Conservation (phyloP, 2,888 invertebrate species). For the Pyrochroa serraticornis region DNA sequence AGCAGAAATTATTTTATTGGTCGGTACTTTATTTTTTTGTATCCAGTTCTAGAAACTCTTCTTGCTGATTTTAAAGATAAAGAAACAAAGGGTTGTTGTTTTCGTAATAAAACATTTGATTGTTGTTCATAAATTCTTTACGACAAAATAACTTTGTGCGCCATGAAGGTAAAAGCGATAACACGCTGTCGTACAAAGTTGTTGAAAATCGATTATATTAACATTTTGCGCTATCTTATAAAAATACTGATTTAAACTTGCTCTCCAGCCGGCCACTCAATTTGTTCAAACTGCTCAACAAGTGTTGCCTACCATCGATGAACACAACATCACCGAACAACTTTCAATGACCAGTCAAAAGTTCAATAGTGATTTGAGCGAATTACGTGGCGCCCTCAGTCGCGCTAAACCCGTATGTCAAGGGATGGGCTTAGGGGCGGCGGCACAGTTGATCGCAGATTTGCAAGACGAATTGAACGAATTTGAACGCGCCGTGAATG, state of each 20-base stretch:
- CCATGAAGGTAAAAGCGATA: too few species aligned
- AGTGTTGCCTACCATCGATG: slow-evolving; percentile 81
- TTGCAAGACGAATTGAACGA: slow-evolving; percentile 84
- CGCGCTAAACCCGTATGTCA: slow-evolving; percentile 67
- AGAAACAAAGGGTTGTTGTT: not conserved
- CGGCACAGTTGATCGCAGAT: slow-evolving; percentile 79
- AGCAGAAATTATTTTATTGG: too few species aligned
- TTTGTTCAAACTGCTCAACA: slow-evolving; percentile 79
- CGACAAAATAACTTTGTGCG: too few species aligned
- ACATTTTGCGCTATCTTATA: too few species aligned
- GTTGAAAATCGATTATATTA: not conserved
- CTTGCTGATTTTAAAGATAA: not conserved
- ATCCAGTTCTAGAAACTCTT: not conserved
- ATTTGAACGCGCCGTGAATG: slow-evolving; percentile 75
- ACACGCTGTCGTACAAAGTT: not conserved
- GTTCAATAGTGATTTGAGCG: slow-evolving; percentile 62
- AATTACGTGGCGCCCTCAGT: slow-evolving; percentile 53
- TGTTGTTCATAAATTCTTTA: too few species aligned
- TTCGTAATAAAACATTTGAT: not conserved
- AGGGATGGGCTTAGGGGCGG: slow-evolving; percentile 84
- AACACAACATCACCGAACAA: slow-evolving; percentile 77
- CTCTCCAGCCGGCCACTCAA: slow-evolving; percentile 66
- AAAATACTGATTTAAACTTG: slow-evolving; percentile 1
- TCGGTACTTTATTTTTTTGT: too few species aligned
- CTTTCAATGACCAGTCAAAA: slow-evolving; percentile 74